A percentile compares a stretch with the other conserved stretches of the same genome.
Evolutionary conservation across 2,797 vertebrate genomes (phyloP).

Genomic region (Bovichtus diacanthus): DNA sequence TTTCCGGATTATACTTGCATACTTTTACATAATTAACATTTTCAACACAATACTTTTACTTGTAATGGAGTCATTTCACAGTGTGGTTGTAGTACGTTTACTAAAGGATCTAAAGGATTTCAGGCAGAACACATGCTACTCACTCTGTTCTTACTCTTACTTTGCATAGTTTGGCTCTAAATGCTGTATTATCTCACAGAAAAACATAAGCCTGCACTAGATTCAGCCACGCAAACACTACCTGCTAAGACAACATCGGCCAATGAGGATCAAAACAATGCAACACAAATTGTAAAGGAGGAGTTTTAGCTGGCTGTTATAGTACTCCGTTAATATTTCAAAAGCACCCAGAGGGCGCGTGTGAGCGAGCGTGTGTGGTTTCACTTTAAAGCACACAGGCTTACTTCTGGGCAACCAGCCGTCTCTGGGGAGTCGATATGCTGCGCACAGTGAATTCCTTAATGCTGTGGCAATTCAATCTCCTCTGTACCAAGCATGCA

Average conservation of each 20-base stretch:
- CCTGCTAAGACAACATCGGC: not conserved
- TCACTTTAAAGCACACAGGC: conserved; percentile 46
- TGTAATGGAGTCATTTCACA: too few species aligned
- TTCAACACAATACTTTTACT: too few species aligned
- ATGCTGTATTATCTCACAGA: conserved; percentile 8
- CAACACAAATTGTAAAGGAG: conserved; percentile 16
- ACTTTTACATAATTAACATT: too few species aligned
- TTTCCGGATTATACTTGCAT: too few species aligned
- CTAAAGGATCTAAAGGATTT: conserved; percentile 1
- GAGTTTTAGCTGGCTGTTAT: conserved; percentile 27
- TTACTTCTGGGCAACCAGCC: conserved; percentile 43
- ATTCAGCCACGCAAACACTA: conserved; percentile 7
- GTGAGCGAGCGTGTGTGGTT: conserved; percentile 28
- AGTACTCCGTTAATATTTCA: conserved; percentile 69
- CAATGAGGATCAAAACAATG: conserved; percentile 13
- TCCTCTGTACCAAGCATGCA: conserved; percentile 35
- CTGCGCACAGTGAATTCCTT: conserved; percentile 65
- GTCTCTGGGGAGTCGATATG: conserved; percentile 51
- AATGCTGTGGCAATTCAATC: conserved; percentile 54
- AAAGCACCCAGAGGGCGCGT: conserved; percentile 20
- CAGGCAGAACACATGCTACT: conserved; percentile 2
- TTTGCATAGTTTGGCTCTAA: not conserved
- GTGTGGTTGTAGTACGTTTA: too few species aligned
- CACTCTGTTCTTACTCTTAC: conserved; percentile 26
- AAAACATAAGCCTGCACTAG: not conserved